These are phyloP conservation scores for Zaprionus inermis DNA, from an alignment of 1,140 invertebrate species.

Conservation along the genomic window DNA sequence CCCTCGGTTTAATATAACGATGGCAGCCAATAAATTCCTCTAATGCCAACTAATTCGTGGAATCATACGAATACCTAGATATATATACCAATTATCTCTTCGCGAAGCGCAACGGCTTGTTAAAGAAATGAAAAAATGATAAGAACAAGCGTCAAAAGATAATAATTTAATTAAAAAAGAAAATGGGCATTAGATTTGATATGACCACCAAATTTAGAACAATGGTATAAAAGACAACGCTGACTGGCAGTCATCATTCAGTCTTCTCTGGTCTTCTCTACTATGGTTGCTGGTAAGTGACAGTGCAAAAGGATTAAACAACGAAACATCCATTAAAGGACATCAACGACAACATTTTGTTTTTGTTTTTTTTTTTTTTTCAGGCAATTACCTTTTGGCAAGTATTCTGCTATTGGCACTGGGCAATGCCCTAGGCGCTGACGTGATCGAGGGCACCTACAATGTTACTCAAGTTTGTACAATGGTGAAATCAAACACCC, in stretches of 20 bases:
- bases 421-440: conserved; percentile 34
- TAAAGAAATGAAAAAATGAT: conserved; percentile 2
- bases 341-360: too few relatives aligned
- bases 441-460: conserved; percentile 57
- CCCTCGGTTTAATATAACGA: too few relatives aligned
- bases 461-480: conserved; percentile 63
- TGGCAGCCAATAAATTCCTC: neutral
- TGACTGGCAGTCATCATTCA: conserved; percentile 2
- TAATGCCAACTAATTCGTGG: conserved; percentile 12
- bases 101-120: neutral
- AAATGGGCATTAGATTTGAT: conserved; percentile 1
- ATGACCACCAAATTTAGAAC: neutral
- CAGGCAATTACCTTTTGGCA: conserved; percentile 18
- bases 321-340: too few relatives aligned
- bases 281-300: conserved; percentile 52
- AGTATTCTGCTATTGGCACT: conserved; percentile 51
- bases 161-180: conserved; percentile 59
- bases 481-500: conserved; percentile 28
- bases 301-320: too few relatives aligned
- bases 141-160: conserved; percentile 24
- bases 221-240: conserved; percentile 36
- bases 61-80: neutral
- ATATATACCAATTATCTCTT: neutral
- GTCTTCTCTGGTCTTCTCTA: conserved; percentile 11
- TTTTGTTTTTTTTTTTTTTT: too few relatives aligned